A percentile compares a stretch with the other conserved stretches of the same genome.
Conservation (phyloP, 1,140 invertebrate species). For the Agraylea sexmaculata region DNA sequence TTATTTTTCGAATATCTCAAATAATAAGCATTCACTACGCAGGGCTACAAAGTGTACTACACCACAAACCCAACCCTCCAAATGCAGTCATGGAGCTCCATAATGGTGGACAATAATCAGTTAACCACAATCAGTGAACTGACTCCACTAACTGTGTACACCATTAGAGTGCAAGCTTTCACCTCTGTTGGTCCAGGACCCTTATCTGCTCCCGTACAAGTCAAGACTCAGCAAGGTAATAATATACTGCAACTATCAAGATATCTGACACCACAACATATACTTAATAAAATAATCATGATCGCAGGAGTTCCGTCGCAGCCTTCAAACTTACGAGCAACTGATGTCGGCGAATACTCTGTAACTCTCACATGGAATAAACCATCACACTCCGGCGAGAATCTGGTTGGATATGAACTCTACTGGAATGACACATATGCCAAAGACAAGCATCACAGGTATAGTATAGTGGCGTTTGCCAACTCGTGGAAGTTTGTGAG, state of each 20-base stretch:
- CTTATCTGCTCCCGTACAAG: slow-evolving; percentile 81
- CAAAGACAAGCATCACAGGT: slow-evolving; percentile 62
- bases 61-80: slow-evolving; percentile 77
- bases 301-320: slow-evolving; percentile 85
- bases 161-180: slow-evolving; percentile 81
- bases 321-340: slow-evolving; percentile 75
- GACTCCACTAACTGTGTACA: slow-evolving; percentile 79
- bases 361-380: slow-evolving; percentile 83
- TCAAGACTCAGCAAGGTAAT: slow-evolving; percentile 94
- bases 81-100: slow-evolving; percentile 82
- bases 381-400: slow-evolving; percentile 81
- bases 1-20: too few relatives aligned
- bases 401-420: slow-evolving; percentile 88
- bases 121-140: slow-evolving; percentile 87
- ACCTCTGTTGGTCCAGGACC: slow-evolving; percentile 86
- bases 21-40: too few relatives aligned
- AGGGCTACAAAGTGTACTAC: slow-evolving; percentile 98
- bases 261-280: neutral
- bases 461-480: slow-evolving; percentile 25
- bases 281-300: too few relatives aligned
- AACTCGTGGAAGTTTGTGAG: too few relatives aligned
- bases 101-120: slow-evolving; percentile 82
- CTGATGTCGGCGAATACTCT: slow-evolving; percentile 68
- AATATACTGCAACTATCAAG: slow-evolving; percentile 27
- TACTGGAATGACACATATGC: slow-evolving; percentile 97